These are phyloP conservation scores for Chaetodon trifascialis DNA, from an alignment of 2,113 vertebrate genomes.

Conservation along the genomic window DNA sequence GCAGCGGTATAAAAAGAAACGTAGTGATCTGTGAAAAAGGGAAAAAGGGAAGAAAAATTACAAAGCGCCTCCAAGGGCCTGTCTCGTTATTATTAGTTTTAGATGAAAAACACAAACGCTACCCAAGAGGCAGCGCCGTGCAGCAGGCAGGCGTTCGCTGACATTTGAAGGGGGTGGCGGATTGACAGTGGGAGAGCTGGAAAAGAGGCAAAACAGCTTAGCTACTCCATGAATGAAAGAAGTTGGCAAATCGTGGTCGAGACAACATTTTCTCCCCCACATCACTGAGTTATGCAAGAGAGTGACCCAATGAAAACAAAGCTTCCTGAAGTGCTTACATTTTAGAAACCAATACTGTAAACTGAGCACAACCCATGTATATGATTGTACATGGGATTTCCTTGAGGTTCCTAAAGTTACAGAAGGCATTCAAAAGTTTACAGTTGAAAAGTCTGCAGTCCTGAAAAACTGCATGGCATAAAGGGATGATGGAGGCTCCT, in stretches of 20 bases:
- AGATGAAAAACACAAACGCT: conserved; percentile 79
- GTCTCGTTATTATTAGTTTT: conserved; percentile 81
- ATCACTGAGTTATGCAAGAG: conserved; percentile 18
- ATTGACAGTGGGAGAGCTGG: conserved; percentile 33
- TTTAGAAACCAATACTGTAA: background rate
- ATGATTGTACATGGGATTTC: conserved; percentile 9
- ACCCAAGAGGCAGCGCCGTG: conserved; percentile 63
- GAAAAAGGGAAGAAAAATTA: conserved; percentile 69
- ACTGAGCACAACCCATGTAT: background rate
- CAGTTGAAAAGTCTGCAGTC: conserved; percentile 37
- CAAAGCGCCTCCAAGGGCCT: conserved; percentile 72
- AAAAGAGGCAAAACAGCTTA: conserved; percentile 27
- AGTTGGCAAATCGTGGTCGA: conserved; percentile 22
- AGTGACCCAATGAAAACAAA: background rate
- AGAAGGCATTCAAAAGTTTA: conserved; percentile 45
- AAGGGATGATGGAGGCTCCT: conserved; percentile 53
- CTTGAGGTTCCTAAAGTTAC: conserved; percentile 35
- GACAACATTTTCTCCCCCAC: conserved; percentile 13
- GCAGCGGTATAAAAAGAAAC: conserved; percentile 63
- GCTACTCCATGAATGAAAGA: conserved; percentile 40
- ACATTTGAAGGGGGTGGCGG: conserved; percentile 70
- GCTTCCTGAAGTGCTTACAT: background rate
- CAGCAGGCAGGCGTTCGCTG: conserved; percentile 60
- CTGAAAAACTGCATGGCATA: conserved; percentile 31
- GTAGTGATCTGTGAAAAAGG: conserved; percentile 71